These are phyloP conservation scores for Pachypeltis micranthus DNA, from an alignment of 1,140 invertebrate species.

Conservation along the genomic window DNA sequence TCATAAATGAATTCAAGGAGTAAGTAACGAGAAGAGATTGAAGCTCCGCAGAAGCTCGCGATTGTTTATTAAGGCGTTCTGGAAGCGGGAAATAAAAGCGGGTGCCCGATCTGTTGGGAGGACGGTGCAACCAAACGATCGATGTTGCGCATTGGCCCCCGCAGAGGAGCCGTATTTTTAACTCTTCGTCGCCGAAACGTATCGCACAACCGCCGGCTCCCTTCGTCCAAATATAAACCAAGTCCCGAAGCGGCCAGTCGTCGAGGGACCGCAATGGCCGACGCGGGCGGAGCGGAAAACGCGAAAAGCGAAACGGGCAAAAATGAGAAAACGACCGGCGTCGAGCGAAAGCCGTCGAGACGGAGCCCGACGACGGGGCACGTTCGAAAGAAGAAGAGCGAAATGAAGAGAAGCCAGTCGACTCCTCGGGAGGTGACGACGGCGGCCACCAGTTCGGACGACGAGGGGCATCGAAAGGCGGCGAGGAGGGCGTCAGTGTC, in stretches of 20 bases:
- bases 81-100: too few relatives aligned
- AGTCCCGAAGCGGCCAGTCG: background rate
- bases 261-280: background rate
- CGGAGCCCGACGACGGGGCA: constrained; percentile 22
- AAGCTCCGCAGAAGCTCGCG: too few relatives aligned
- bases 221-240: background rate
- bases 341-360: constrained; percentile 5
- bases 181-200: background rate
- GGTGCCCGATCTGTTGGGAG: background rate
- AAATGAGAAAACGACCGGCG: background rate
- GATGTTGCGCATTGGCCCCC: constrained; percentile 2
- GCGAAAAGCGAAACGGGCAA: background rate
- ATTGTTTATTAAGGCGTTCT: too few relatives aligned
- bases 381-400: constrained; percentile 2
- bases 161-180: too few relatives aligned
- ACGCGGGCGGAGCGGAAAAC: background rate
- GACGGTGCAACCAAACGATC: background rate
- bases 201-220: background rate
- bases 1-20: too few relatives aligned
- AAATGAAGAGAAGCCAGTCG: constrained; percentile 4
- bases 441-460: background rate
- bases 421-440: constrained; percentile 11
- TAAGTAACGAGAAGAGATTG: too few relatives aligned
- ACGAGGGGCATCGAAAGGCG: background rate
- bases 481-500: background rate